Conservation (phyloP, 2,888 invertebrate species). For the Catocala sponsa region DNA sequence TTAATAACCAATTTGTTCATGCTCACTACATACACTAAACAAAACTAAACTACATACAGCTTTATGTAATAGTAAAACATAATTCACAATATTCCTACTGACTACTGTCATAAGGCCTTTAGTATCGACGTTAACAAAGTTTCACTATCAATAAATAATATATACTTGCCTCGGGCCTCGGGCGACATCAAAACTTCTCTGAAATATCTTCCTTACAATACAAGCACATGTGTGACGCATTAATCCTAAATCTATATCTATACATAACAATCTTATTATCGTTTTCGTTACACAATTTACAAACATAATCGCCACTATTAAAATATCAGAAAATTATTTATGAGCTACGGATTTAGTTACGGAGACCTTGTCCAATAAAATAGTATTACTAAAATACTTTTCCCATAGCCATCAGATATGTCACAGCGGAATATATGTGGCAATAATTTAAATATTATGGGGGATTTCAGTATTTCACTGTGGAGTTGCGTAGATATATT, state of each 20-base stretch:
- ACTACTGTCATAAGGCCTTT: not conserved
- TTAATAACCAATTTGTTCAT: too few species aligned
- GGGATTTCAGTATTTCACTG: conserved; percentile 8
- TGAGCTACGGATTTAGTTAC: conserved; percentile 27
- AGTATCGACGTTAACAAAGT: conserved; percentile 4
- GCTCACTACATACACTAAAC: too few species aligned
- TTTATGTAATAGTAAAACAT: not conserved
- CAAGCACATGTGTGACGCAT: conserved; percentile 5
- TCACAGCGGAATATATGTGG: conserved; percentile 17
- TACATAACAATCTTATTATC: conserved; percentile 15
- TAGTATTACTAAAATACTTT: conserved; percentile 38
- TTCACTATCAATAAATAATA: conserved; percentile 12
- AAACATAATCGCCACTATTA: conserved; percentile 19
- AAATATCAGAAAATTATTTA: conserved; percentile 36
- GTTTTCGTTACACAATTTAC: conserved; percentile 24
- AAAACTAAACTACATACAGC: not conserved
- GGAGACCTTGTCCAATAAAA: conserved; percentile 41
- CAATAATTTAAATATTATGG: conserved; percentile 9
- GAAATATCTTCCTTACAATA: conserved; percentile 12
- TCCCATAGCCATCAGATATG: conserved; percentile 25
- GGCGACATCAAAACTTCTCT: conserved; percentile 9
- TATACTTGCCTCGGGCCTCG: not conserved
- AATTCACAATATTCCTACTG: conserved; percentile 1
- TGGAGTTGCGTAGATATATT: conserved; percentile 4
- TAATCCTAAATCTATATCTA: not conserved